A percentile compares a stretch with the other conserved stretches of the same genome.
Conservation (phyloP, 2,888 invertebrate genomes). For the Hydropsyche betteni region DNA sequence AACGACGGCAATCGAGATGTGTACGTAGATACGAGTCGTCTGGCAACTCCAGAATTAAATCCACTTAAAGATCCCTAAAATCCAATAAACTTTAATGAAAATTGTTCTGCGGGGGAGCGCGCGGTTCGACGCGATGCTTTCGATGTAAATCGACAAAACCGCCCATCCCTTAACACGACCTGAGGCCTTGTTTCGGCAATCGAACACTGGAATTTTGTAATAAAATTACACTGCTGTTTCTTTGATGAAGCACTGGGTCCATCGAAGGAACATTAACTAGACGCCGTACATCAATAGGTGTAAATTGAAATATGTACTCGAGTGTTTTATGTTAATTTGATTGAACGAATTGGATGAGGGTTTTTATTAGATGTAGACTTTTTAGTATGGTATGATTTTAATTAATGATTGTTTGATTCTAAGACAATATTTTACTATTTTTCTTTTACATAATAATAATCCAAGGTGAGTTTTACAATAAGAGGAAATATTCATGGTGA, state of each 20-base stretch:
- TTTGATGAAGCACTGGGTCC: constrained; percentile 14
- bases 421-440: too few relatives aligned
- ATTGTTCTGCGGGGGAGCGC: constrained; percentile 37
- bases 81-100: constrained; percentile 48
- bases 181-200: constrained; percentile 15
- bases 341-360: too few relatives aligned
- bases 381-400: too few relatives aligned
- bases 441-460: too few relatives aligned
- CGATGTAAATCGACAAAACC: constrained; percentile 25
- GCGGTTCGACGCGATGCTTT: background rate
- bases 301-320: too few relatives aligned
- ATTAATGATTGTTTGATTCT: too few relatives aligned
- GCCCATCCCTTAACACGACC: background rate
- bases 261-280: constrained; percentile 16
- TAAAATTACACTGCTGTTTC: constrained; percentile 34
- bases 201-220: constrained; percentile 32
- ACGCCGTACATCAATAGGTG: too few relatives aligned
- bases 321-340: too few relatives aligned
- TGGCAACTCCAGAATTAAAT: constrained; percentile 32
- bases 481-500: too few relatives aligned
- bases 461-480: too few relatives aligned
- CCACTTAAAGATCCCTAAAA: constrained; percentile 44
- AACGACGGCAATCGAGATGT: background rate
- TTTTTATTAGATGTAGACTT: too few relatives aligned
- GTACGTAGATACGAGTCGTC: background rate